Evolutionary conservation across 1,140 invertebrate genomes (phyloP).

Genomic region (Drosophila virilis): DNA sequence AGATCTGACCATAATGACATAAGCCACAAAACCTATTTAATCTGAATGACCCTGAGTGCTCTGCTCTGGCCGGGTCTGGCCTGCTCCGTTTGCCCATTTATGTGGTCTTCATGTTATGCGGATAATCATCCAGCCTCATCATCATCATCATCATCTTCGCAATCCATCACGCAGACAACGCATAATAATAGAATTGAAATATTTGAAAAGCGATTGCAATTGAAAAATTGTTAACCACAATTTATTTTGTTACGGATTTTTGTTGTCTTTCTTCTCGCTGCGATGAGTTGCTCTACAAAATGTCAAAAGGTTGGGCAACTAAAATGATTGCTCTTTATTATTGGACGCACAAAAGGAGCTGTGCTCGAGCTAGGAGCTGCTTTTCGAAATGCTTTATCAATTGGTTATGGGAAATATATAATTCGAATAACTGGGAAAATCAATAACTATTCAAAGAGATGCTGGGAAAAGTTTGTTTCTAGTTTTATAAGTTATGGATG

Average conservation of each 20-base stretch:
- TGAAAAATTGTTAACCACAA: slow-evolving; percentile 67
- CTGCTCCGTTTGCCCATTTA: slow-evolving; percentile 5
- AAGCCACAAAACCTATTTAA: slow-evolving; percentile 70
- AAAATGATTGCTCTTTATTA: slow-evolving; percentile 33
- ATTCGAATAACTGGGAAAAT: background rate
- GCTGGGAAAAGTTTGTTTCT: no score
- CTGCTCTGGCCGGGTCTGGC: background rate
- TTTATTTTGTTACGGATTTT: slow-evolving; percentile 54
- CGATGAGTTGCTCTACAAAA: slow-evolving; percentile 47
- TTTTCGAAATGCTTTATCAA: slow-evolving; percentile 12
- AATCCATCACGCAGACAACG: slow-evolving; percentile 48
- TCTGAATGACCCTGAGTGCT: slow-evolving; percentile 67
- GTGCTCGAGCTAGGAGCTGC: slow-evolving; percentile 13
- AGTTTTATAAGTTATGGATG: no score
- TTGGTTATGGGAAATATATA: slow-evolving; percentile 18
- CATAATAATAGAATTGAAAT: slow-evolving; percentile 73
- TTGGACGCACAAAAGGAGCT: slow-evolving; percentile 32
- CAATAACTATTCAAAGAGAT: background rate
- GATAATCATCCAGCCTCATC: slow-evolving; percentile 45
- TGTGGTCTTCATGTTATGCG: slow-evolving; percentile 18
- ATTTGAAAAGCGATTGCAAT: slow-evolving; percentile 63
- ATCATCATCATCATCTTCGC: background rate
- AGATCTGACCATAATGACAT: slow-evolving; percentile 61
- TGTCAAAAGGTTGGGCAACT: slow-evolving; percentile 68
- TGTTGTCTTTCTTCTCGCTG: slow-evolving; percentile 11